Percentiles rank a stretch among this genome's conserved stretches.
phyloP scores from a whole-genome alignment of 2,888 invertebrate genomes.

The Dermolepida albohirtum region DNA sequence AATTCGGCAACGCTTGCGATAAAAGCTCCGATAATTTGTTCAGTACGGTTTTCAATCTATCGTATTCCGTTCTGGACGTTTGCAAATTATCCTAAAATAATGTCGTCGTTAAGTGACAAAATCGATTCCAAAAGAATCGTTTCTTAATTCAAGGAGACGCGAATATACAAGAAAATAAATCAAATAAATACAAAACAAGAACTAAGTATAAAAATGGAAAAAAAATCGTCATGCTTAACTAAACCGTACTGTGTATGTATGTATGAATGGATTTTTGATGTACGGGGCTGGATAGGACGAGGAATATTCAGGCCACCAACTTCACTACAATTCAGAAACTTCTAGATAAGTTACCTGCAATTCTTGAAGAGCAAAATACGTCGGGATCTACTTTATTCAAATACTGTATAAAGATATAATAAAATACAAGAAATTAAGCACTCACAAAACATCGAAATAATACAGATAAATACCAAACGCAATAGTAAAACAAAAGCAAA shows the following conservation, averaged over 20 bases:
- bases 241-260: conserved; percentile 22
- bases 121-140: background rate
- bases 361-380: conserved; percentile 41
- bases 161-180: conserved; percentile 6
- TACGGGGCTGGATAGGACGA: conserved; percentile 19
- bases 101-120: conserved; percentile 6
- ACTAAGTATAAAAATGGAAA: conserved; percentile 16
- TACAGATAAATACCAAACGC: too few species aligned
- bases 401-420: conserved; percentile 3
- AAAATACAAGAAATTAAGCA: too few species aligned
- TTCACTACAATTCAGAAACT: conserved; percentile 27
- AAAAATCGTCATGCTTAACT: conserved; percentile 32
- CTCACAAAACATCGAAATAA: too few species aligned
- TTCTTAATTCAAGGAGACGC: background rate
- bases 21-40: conserved; percentile 69
- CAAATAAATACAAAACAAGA: conserved; percentile 8
- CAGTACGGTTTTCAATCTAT: conserved; percentile 70
- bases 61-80: conserved; percentile 74
- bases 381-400: conserved; percentile 32
- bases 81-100: conserved; percentile 78
- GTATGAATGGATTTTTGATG: conserved; percentile 9
- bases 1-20: conserved; percentile 68
- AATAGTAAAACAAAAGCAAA: too few species aligned
- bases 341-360: conserved; percentile 36
- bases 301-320: conserved; percentile 42